A percentile compares a stretch with the other conserved stretches of the same genome.
Evolutionary conservation across 2,797 vertebrate genomes (phyloP).

Genomic region (Molothrus ater): DNA sequence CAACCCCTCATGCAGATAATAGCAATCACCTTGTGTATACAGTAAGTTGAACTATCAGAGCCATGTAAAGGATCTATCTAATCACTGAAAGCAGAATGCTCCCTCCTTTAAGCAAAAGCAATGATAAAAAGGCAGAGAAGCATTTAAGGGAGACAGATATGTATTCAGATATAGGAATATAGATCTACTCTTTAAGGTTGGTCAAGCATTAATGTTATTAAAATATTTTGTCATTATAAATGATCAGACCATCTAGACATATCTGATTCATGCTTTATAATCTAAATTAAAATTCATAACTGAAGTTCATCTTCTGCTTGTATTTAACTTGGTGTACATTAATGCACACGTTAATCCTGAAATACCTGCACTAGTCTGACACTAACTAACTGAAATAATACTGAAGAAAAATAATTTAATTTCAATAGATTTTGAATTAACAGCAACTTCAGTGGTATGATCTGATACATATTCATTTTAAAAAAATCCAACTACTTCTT

Average conservation of each 20-base stretch:
- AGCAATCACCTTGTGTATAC: background rate
- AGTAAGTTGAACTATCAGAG: background rate
- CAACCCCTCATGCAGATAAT: background rate
- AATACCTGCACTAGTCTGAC: conserved; percentile 23
- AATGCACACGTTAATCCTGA: conserved; percentile 8
- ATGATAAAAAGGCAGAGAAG: background rate
- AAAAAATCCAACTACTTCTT: conserved; percentile 43
- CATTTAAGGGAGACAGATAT: background rate
- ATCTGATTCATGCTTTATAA: conserved; percentile 42
- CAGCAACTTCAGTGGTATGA: conserved; percentile 7
- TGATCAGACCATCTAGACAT: conserved; percentile 26
- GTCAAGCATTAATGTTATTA: conserved; percentile 23
- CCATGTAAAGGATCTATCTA: background rate
- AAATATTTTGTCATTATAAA: conserved; percentile 43
- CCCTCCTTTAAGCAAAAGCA: background rate
- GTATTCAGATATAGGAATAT: background rate
- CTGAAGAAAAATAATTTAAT: conserved; percentile 47
- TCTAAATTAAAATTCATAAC: conserved; percentile 23
- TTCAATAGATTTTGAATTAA: conserved; percentile 43
- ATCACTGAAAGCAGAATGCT: background rate
- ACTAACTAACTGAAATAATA: conserved; percentile 49
- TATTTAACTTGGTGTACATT: conserved; percentile 45
- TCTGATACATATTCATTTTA: conserved; percentile 13
- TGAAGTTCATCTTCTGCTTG: conserved; percentile 37
- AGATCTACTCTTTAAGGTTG: conserved; percentile 6